Evolutionary conservation across 1,140 invertebrate species (phyloP).

Genomic region (Achatina immaculata): DNA sequence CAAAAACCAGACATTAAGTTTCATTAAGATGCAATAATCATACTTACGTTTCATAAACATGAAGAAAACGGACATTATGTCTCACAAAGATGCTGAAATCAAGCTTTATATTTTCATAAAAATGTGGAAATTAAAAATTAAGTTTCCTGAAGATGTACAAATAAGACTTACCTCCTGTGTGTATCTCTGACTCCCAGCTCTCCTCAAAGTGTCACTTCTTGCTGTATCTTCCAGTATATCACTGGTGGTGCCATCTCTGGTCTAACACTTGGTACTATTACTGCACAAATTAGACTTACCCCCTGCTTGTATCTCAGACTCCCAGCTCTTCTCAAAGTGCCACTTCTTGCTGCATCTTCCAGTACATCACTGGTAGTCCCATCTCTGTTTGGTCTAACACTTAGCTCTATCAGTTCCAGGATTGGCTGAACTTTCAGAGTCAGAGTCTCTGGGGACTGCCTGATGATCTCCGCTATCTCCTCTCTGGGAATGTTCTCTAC

Average conservation of each 20-base stretch:
- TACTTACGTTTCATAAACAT: too few species aligned
- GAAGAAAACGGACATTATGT: too few species aligned
- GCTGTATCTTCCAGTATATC: constrained; percentile 79
- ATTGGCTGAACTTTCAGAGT: constrained; percentile 83
- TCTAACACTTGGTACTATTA: too few species aligned
- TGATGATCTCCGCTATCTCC: constrained; percentile 93
- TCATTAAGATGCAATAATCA: too few species aligned
- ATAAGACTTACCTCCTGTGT: constrained; percentile 57
- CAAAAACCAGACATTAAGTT: too few species aligned
- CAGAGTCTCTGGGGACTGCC: constrained; percentile 84
- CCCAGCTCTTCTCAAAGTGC: constrained; percentile 84
- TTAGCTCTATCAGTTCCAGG: constrained; percentile 81
- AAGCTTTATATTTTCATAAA: too few species aligned
- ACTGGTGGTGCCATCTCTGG: constrained; percentile 67
- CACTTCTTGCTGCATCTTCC: constrained; percentile 80
- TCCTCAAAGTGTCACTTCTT: constrained; percentile 83
- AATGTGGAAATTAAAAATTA: too few species aligned
- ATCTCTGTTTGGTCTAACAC: constrained; percentile 63
- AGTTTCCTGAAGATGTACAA: too few species aligned
- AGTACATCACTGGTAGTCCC: constrained; percentile 74
- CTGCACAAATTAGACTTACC: constrained; percentile 47
- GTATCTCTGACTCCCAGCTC: constrained; percentile 76
- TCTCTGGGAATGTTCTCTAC: constrained; percentile 89
- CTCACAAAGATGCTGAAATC: too few species aligned
- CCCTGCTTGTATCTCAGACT: constrained; percentile 64